phyloP scores from a whole-genome alignment of 2,888 invertebrate genomes.

The Blomia tropicalis region DNA sequence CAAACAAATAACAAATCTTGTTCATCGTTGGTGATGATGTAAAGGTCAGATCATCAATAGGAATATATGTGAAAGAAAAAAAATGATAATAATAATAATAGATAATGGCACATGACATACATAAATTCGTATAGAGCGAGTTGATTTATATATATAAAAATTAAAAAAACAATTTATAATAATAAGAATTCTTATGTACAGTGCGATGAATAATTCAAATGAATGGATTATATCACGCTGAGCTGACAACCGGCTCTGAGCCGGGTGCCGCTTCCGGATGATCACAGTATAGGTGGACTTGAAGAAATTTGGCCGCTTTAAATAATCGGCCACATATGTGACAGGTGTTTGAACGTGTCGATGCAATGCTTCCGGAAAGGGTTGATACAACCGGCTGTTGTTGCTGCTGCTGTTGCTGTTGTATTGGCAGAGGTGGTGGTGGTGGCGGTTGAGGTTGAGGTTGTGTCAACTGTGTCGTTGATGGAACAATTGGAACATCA shows the following conservation, averaged over 20 bases:
- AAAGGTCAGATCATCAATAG: too few relatives aligned
- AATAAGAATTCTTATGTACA: too few relatives aligned
- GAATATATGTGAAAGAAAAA: too few relatives aligned
- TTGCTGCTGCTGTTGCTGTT: background rate
- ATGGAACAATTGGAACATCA: background rate
- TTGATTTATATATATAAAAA: too few relatives aligned
- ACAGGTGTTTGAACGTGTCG: slow-evolving; percentile 31
- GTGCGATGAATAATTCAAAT: background rate
- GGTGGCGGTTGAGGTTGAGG: background rate
- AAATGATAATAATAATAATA: too few relatives aligned
- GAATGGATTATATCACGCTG: background rate
- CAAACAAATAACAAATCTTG: too few relatives aligned
- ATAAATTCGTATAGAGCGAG: too few relatives aligned
- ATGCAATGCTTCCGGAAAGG: slow-evolving; percentile 9
- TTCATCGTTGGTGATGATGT: too few relatives aligned
- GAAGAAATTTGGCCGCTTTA: slow-evolving; percentile 32
- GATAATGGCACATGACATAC: too few relatives aligned
- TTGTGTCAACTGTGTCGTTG: background rate
- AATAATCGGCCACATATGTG: slow-evolving; percentile 32
- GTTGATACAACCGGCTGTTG: background rate
- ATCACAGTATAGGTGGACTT: slow-evolving; percentile 33
- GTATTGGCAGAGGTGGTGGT: background rate
- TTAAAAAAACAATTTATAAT: too few relatives aligned
- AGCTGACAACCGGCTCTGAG: background rate
- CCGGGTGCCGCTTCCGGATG: slow-evolving; percentile 27